Evolutionary conservation across 2,797 vertebrate genomes (phyloP), one percentile per base, ranked within the genome.

Genomic region (Artibeus jamaicensis): DNA sequence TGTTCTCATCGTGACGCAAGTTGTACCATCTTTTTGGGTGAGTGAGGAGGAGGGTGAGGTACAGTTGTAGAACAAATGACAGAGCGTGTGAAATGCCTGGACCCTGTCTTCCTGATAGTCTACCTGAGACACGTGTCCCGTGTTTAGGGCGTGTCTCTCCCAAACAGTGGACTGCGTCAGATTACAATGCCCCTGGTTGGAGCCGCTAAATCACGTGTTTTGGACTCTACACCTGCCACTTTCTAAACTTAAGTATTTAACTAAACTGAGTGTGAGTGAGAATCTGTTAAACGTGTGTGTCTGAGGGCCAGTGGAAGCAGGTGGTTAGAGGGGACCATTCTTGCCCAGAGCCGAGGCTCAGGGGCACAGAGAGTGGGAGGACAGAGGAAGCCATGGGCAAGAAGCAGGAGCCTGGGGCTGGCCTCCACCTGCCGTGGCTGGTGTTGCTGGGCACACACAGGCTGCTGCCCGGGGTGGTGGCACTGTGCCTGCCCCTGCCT

Each of bases 1-100:
- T 65, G 37, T 65, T 34, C 89, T 1, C 1, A 42, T 93, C 32
- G 62, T 96, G 86, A 93, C 65, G 94, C 95, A 92, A 92, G 53
- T 10, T 81, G 32, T 70, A 2, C 53, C 24, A 4, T 67, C 15
- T 4, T 10, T 53, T 44, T 32, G 26, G 22, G 62, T 29, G 12
- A 9, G n/a, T 34, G 16, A 46, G 10, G 14, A 68, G 53, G 42
- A 11, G 6, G 9, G 39, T 10, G 18, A 84, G 71, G 10, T 34
- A 10, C 32, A 14, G 22, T 10, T 6, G 18, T 37, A 16, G 34
- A 22, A 21, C 32, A 12, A 18, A 18, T 3, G 11, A 67, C 14
- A 10, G 44, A 87, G 48, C 53, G 53, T 12, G 15, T 70, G 32
- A 50, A 59, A 32, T 74, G 59, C 37, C 48, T 44, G 9, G 34